Percentiles rank a stretch among this genome's conserved stretches.
These are phyloP conservation scores for Cynaeus angustus DNA, from an alignment of 2,888 invertebrate genomes.

Conservation along the genomic window DNA sequence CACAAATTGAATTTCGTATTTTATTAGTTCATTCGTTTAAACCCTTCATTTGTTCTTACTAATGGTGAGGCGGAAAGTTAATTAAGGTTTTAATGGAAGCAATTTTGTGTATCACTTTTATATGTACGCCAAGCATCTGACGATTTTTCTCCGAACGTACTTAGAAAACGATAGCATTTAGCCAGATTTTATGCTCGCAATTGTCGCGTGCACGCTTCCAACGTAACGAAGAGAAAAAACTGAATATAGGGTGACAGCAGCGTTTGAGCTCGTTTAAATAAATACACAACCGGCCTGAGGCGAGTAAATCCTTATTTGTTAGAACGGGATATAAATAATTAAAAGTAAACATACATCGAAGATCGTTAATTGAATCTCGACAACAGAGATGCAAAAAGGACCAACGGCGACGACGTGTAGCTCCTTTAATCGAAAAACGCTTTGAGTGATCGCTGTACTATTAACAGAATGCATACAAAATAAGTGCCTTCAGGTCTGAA, in stretches of 20 bases:
- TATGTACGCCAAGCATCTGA: conserved; percentile 10
- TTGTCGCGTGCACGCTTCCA: conserved; percentile 39
- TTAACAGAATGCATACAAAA: conserved; percentile 62
- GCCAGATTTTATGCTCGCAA: conserved; percentile 17
- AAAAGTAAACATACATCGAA: conserved; percentile 61
- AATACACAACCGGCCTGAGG: conserved; percentile 51
- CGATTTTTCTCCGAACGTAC: conserved; percentile 1
- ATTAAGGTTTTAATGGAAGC: conserved; percentile 43
- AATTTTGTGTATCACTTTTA: conserved; percentile 42
- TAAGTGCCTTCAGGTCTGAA: conserved; percentile 57
- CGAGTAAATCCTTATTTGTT: conserved; percentile 55
- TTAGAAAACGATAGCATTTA: too few species aligned
- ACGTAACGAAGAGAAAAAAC: conserved; percentile 22
- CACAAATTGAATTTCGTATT: conserved; percentile 57
- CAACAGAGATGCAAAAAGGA: conserved; percentile 20
- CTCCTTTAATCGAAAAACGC: conserved; percentile 34
- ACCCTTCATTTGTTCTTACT: conserved; percentile 48
- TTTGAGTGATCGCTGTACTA: conserved; percentile 60
- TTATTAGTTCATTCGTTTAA: conserved; percentile 52
- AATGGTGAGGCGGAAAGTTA: conserved; percentile 46
- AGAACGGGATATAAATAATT: conserved; percentile 62
- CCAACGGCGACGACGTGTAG: conserved; percentile 45
- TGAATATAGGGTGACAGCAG: conserved; percentile 48
- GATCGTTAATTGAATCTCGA: conserved; percentile 54
- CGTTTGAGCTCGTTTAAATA: conserved; percentile 51